Evolutionary conservation across 2,113 vertebrate species (phyloP).

Genomic region (Lampris incognitus): DNA sequence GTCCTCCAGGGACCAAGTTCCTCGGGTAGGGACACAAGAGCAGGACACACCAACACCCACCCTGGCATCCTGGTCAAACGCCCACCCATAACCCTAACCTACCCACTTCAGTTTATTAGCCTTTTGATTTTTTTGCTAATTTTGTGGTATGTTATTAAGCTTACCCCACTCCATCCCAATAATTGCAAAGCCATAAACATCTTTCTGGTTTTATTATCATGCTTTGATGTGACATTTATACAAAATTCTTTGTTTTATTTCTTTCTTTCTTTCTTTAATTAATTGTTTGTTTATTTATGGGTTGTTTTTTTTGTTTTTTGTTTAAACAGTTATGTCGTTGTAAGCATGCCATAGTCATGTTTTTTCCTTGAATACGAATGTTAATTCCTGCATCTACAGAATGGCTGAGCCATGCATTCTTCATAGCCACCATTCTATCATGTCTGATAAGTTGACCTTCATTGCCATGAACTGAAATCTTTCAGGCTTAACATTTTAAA

Average conservation of each 20-base stretch:
- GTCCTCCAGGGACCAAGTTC: slow-evolving; percentile 99
- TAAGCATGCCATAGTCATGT: slow-evolving; percentile 39
- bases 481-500: slow-evolving; percentile 7
- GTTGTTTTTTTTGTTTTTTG: slow-evolving; percentile 8
- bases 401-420: slow-evolving; percentile 1
- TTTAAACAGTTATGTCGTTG: background rate
- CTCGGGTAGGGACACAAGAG: slow-evolving; percentile 94
- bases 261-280: background rate
- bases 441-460: background rate
- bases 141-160: slow-evolving; percentile 19
- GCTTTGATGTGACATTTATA: slow-evolving; percentile 22
- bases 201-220: slow-evolving; percentile 34
- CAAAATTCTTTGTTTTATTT: background rate
- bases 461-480: background rate
- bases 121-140: background rate
- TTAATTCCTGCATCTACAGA: background rate
- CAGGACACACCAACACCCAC: slow-evolving; percentile 22
- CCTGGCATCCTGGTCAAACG: slow-evolving; percentile 52
- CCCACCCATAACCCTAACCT: slow-evolving; percentile 26
- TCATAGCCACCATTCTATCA: slow-evolving; percentile 12
- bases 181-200: background rate
- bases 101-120: slow-evolving; percentile 6
- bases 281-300: slow-evolving; percentile 17
- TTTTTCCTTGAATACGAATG: background rate
- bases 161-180: slow-evolving; percentile 7